Conservation (phyloP, 2,797 vertebrate genomes). For the Falco peregrinus region DNA sequence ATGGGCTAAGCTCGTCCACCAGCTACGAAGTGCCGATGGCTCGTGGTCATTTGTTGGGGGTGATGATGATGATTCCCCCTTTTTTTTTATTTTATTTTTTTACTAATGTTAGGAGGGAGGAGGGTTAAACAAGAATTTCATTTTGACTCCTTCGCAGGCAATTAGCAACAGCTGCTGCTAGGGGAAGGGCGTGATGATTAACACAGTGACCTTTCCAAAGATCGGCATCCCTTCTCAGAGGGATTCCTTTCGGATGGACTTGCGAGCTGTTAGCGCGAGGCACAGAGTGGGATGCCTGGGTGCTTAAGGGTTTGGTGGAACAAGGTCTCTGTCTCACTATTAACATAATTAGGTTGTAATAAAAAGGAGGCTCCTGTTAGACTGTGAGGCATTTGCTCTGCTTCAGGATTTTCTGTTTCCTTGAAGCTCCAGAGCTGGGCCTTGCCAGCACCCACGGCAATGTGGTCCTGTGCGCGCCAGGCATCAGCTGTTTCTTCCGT, state of each 20-base stretch:
- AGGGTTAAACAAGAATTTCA: slow-evolving; percentile 53
- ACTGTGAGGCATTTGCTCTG: neutral
- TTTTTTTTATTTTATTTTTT: neutral
- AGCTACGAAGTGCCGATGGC: neutral
- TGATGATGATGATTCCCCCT: neutral
- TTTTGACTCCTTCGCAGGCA: slow-evolving; percentile 43
- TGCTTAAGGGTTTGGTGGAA: neutral
- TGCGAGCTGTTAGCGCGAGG: neutral
- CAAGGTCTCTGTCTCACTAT: neutral
- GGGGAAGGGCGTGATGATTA: slow-evolving; percentile 46
- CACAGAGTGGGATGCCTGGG: neutral
- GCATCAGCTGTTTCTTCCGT: neutral
- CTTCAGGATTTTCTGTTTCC: neutral
- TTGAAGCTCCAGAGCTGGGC: neutral
- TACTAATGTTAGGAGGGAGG: slow-evolving; percentile 18
- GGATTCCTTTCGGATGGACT: neutral
- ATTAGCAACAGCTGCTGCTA: slow-evolving; percentile 43
- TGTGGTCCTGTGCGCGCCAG: rapidly evolving
- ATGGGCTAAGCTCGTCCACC: neutral
- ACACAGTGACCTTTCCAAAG: slow-evolving; percentile 53
- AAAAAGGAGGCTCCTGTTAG: neutral
- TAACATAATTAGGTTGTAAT: neutral
- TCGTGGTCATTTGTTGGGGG: neutral
- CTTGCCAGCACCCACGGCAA: neutral
- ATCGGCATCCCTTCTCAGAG: slow-evolving; percentile 15